Conservation (phyloP, 2,797 vertebrate species). For the Melopsittacus undulatus region DNA sequence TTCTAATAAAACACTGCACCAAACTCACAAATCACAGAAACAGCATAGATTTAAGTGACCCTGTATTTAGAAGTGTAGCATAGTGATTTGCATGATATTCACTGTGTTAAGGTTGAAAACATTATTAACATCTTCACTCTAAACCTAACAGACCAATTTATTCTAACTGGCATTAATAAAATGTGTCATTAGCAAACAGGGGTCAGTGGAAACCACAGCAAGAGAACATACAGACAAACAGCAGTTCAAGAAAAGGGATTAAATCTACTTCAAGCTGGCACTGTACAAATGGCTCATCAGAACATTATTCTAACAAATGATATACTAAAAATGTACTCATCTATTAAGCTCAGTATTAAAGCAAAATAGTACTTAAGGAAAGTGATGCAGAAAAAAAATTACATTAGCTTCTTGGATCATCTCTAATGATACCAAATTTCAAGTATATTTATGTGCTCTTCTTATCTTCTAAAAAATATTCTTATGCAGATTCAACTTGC, state of each 20-base stretch:
- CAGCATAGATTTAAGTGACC: background rate
- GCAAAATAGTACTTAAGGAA: conserved; percentile 40
- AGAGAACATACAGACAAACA: conserved; percentile 1
- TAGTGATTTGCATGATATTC: background rate
- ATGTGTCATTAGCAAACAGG: conserved; percentile 50
- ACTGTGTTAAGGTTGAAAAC: conserved; percentile 47
- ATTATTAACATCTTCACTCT: conserved; percentile 50
- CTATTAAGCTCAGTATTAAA: conserved; percentile 19
- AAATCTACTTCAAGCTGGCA: conserved; percentile 11
- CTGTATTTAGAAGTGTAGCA: background rate
- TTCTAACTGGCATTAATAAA: conserved; percentile 56
- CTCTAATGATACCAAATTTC: conserved; percentile 1
- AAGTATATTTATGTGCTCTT: conserved; percentile 22
- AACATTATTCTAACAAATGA: conserved; percentile 29
- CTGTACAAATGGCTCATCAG: conserved; percentile 32
- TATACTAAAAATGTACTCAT: background rate
- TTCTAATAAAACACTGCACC: background rate
- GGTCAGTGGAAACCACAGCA: conserved; percentile 33
- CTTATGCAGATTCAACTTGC: background rate
- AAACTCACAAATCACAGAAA: background rate
- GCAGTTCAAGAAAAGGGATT: conserved; percentile 43
- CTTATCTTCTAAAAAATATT: conserved; percentile 39
- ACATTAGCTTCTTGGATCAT: conserved; percentile 23
- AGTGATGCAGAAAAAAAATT: conserved; percentile 21
- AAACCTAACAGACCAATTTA: conserved; percentile 56